phyloP scores from a whole-genome alignment of 2,888 invertebrate genomes.

The Lasioglossum morio region DNA sequence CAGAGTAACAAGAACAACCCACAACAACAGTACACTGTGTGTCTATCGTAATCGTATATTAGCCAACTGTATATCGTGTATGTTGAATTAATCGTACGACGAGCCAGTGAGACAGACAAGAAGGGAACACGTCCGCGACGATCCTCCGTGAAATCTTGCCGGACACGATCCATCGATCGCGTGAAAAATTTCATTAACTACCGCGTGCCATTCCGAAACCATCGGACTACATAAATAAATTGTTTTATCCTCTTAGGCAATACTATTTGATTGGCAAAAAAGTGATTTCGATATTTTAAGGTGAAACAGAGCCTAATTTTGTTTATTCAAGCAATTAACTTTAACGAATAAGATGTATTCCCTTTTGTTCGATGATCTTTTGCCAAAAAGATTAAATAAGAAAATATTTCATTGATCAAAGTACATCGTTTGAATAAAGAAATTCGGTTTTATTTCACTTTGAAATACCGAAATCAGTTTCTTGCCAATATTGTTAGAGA shows the following conservation, averaged over 20 bases:
- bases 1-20: slow-evolving; percentile 23
- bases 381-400: no score
- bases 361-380: no score
- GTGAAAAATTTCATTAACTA: neutral
- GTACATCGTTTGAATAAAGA: no score
- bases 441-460: no score
- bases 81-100: slow-evolving; percentile 35
- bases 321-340: no score
- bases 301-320: no score
- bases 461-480: no score
- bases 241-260: neutral
- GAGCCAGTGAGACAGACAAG: neutral
- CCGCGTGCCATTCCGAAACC: neutral
- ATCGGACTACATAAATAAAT: neutral
- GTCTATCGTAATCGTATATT: slow-evolving; percentile 66
- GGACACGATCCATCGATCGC: neutral
- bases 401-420: no score
- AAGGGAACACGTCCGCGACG: neutral
- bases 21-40: slow-evolving; percentile 46
- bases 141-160: neutral
- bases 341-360: no score
- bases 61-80: slow-evolving; percentile 54
- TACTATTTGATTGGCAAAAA: neutral
- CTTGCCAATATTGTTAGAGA: no score
- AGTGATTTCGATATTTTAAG: no score